A percentile compares a stretch with the other conserved stretches of the same genome.
Conservation (phyloP, 1,140 invertebrate species). For the Frieseomelitta varia region DNA sequence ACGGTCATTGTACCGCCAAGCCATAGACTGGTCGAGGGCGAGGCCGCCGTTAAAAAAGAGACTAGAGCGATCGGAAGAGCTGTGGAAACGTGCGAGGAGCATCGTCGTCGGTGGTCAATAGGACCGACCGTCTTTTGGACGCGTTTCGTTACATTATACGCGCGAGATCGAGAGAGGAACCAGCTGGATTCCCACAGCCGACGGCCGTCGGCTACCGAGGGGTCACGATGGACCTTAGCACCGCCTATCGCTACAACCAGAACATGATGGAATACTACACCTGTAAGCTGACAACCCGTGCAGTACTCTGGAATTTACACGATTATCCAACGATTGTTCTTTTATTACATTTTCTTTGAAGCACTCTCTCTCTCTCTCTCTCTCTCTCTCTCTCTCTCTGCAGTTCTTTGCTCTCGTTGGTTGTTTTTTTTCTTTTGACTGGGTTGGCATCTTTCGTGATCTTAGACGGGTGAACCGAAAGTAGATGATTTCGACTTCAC, state of each 20-base stretch:
- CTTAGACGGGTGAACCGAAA: neutral
- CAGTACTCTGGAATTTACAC: neutral
- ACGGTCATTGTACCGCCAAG: conserved; percentile 74
- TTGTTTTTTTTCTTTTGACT: too few relatives aligned
- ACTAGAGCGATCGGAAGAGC: conserved; percentile 47
- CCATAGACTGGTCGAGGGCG: conserved; percentile 61
- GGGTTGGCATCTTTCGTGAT: neutral
- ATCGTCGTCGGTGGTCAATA: conserved; percentile 70
- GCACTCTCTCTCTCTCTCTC: neutral
- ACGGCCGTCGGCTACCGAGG: conserved; percentile 74
- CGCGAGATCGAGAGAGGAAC: conserved; percentile 45
- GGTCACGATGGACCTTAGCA: conserved; percentile 91
- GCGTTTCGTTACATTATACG: neutral
- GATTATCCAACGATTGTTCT: neutral
- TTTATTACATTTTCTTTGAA: neutral
- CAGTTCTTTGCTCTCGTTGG: neutral
- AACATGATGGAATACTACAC: conserved; percentile 99
- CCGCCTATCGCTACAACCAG: conserved; percentile 97
- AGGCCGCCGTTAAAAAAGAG: conserved; percentile 58
- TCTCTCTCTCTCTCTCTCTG: neutral
- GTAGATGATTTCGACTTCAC: neutral
- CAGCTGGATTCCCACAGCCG: conserved; percentile 76
- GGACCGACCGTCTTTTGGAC: conserved; percentile 26
- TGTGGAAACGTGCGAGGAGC: conserved; percentile 56
- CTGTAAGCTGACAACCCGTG: conserved; percentile 87